phyloP scores from a whole-genome alignment of 2,888 invertebrate species.

The Alentia gelatinosa region DNA sequence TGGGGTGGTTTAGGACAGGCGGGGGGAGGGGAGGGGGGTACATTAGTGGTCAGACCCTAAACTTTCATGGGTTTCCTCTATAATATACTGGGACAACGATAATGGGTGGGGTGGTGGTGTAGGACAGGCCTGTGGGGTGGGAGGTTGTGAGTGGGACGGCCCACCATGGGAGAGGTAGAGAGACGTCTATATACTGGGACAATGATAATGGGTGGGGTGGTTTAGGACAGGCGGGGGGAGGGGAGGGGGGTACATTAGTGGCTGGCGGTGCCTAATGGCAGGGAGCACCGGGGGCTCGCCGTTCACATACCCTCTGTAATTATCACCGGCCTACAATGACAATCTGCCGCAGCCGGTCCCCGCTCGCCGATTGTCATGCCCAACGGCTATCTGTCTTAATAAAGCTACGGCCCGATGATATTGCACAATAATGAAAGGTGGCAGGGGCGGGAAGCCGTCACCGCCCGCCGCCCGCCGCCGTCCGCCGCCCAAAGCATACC shows the following conservation, averaged over 20 bases:
- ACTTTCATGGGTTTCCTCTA: too few relatives aligned
- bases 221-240: neutral
- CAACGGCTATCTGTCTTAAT: neutral
- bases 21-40: neutral
- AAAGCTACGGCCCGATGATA: neutral
- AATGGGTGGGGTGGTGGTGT: too few relatives aligned
- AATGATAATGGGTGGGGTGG: too few relatives aligned
- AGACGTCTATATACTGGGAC: neutral
- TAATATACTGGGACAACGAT: too few relatives aligned
- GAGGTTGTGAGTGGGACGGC: neutral
- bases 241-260: too few relatives aligned
- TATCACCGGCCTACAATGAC: conserved; percentile 34
- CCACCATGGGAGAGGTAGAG: neutral
- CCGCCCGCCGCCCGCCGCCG: neutral
- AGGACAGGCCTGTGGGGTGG: too few relatives aligned
- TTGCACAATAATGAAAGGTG: conserved; percentile 28
- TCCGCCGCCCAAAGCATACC: neutral
- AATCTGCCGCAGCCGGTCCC: neutral
- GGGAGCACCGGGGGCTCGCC: neutral
- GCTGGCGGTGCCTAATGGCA: too few relatives aligned
- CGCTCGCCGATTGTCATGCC: neutral
- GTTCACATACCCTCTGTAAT: neutral
- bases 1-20: neutral
- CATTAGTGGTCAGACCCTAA: too few relatives aligned
- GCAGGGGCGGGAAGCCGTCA: too few relatives aligned